A percentile compares a stretch with the other conserved stretches of the same genome.
phyloP scores from a whole-genome alignment of 2,797 vertebrate genomes.

The Microcaecilia unicolor region DNA sequence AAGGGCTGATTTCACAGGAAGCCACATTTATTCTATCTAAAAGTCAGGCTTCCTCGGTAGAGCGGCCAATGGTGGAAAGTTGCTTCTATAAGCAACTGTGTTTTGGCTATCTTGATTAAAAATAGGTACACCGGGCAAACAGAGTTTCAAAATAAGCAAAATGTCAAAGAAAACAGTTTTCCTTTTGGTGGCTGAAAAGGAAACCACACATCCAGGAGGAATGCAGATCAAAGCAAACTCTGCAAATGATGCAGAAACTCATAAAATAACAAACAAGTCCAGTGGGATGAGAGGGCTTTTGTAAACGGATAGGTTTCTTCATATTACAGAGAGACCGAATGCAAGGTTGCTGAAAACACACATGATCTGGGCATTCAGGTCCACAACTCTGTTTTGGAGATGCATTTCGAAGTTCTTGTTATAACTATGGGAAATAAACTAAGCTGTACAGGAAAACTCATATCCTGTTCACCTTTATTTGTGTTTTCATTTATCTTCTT shows the following conservation, averaged over 20 bases:
- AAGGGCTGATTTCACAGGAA: conserved; percentile 5
- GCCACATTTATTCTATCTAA: conserved; percentile 23
- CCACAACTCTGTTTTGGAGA: conserved; percentile 36
- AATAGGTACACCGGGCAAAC: conserved; percentile 48
- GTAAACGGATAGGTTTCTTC: conserved; percentile 62
- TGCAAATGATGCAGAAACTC: conserved; percentile 70
- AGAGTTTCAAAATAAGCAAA: conserved; percentile 56
- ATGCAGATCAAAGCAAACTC: conserved; percentile 66
- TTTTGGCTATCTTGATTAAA: conserved; percentile 42
- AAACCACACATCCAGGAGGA: conserved; percentile 62
- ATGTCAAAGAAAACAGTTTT: conserved; percentile 62
- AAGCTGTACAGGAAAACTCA: too few relatives aligned
- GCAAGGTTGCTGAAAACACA: conserved; percentile 50
- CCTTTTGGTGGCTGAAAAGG: conserved; percentile 60
- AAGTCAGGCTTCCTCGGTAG: conserved; percentile 37
- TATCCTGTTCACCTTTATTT: too few relatives aligned
- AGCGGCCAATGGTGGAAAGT: conserved; percentile 16
- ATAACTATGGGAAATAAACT: too few relatives aligned
- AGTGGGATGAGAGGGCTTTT: conserved; percentile 57
- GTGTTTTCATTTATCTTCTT: too few relatives aligned
- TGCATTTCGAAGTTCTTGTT: too few relatives aligned
- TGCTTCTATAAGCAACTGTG: conserved; percentile 30
- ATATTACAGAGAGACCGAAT: conserved; percentile 55
- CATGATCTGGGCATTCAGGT: conserved; percentile 29
- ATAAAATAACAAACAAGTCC: conserved; percentile 69